phyloP scores from a whole-genome alignment of 1,140 invertebrate genomes.

The Rhyacophila brunnea region DNA sequence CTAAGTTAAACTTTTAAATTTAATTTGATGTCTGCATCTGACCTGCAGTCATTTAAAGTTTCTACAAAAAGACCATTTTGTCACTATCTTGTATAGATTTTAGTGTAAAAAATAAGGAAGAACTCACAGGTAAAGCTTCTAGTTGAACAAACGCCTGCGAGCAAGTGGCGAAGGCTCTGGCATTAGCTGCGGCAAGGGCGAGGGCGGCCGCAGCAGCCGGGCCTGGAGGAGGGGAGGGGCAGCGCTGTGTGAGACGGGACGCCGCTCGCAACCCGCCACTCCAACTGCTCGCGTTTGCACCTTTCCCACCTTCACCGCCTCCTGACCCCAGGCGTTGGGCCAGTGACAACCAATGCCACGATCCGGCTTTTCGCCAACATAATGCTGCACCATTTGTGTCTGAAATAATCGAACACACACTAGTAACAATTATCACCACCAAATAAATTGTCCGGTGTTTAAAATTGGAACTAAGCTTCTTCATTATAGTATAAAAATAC shows the following conservation, averaged over 20 bases:
- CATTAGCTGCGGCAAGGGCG: conserved; percentile 47
- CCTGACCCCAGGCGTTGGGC: conserved; percentile 15
- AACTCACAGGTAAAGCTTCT: conserved; percentile 67
- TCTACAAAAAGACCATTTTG: no score
- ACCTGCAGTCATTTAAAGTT: no score
- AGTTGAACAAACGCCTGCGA: conserved; percentile 95
- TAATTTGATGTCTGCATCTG: no score
- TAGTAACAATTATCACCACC: no score
- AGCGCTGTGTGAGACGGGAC: conserved; percentile 9
- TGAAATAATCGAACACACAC: no score
- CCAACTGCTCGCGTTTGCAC: not conserved
- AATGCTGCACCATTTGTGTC: no score
- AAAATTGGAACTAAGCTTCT: no score
- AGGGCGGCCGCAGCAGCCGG: conserved; percentile 39
- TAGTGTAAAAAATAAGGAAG: no score
- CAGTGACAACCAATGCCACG: conserved; percentile 30
- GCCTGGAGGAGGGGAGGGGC: conserved; percentile 16
- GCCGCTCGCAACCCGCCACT: conserved; percentile 19
- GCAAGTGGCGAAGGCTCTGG: conserved; percentile 75
- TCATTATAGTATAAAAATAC: no score
- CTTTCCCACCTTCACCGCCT: conserved; percentile 11
- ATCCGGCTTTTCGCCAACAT: conserved; percentile 70
- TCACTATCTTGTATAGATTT: no score
- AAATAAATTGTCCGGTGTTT: no score
- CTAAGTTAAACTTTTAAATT: no score